Base-by-base conservation (phyloP, 2,888 invertebrate species). In the Diachrysia chrysitis region DNA sequence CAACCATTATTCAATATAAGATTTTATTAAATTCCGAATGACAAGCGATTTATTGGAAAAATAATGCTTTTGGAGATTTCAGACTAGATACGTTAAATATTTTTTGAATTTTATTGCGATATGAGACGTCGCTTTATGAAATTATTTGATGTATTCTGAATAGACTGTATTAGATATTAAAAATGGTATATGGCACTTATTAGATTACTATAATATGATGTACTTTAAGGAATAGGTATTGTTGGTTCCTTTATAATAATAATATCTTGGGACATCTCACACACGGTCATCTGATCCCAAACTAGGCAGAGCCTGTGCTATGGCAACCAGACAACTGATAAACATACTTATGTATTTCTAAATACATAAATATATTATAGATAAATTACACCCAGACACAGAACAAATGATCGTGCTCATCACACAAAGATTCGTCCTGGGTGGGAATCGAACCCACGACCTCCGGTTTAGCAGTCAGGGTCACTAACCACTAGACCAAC, bases 21-120 rank as follows among this genome's bases (percentile, higher is more conserved):
- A 80, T 84, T 85, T 84, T 83, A 87, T 87, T 84, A 82, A 84
- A 86, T 85, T 84, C 83, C 71, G 62, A 77, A 70, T 77, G 79
- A 78, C 78, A 85, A 82, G 77, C 63, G 77, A 73, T 83, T 85
- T 85, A 83, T 85, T 83, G 79, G 71, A 79, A 78, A 73, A 78
- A 74, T 67, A 79, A 77, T 74, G 55, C 56, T 64, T 73, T 79
- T 76, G 66, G 71, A 69, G 67, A 79, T 79, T 79, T 71, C 63
- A 69, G 65, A 70, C 58, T 69, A 63, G 61, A 71, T 67, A 71
- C 66, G 61, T 58, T 66, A 60, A 70, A 71, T 67, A 59, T 73
- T 69, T 55, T 61, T 57, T 25, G 48, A 71, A 55, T 66, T 69
- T 75, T 69, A 80, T 71, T 69, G 61, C 54, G 57, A 66, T 73